phyloP scores from a whole-genome alignment of 1,140 invertebrate genomes.

The Trachelipus rathkii region DNA sequence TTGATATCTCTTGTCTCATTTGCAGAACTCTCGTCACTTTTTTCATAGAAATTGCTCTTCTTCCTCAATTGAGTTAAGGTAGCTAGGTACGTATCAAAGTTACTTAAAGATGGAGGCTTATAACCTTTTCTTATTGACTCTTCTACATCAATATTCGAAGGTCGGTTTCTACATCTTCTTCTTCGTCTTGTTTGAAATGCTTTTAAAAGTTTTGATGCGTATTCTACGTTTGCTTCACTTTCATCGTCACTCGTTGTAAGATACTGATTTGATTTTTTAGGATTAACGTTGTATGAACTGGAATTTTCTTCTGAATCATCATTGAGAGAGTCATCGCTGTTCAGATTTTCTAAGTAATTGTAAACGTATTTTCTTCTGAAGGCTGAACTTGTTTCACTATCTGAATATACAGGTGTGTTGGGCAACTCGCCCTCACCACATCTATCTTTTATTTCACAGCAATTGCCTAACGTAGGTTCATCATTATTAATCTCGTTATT shows the following conservation, averaged over 20 bases:
- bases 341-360: background rate
- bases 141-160: background rate
- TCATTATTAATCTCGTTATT: background rate
- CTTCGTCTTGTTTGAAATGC: background rate
- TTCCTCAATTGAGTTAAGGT: background rate
- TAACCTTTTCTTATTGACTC: background rate
- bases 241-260: background rate
- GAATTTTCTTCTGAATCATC: background rate
- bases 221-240: background rate
- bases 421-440: background rate
- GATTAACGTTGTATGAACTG: background rate
- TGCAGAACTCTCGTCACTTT: background rate
- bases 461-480: background rate
- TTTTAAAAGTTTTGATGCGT: background rate
- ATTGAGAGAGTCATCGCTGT: background rate
- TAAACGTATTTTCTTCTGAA: background rate
- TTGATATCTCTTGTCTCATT: background rate
- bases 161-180: background rate
- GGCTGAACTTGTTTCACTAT: background rate
- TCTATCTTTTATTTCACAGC: background rate
- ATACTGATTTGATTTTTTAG: background rate
- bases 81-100: background rate
- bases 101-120: background rate
- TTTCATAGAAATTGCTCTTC: background rate
- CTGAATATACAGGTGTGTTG: background rate